phyloP scores from a whole-genome alignment of 2,797 vertebrate genomes.

The Brachyalestes nurse region DNA sequence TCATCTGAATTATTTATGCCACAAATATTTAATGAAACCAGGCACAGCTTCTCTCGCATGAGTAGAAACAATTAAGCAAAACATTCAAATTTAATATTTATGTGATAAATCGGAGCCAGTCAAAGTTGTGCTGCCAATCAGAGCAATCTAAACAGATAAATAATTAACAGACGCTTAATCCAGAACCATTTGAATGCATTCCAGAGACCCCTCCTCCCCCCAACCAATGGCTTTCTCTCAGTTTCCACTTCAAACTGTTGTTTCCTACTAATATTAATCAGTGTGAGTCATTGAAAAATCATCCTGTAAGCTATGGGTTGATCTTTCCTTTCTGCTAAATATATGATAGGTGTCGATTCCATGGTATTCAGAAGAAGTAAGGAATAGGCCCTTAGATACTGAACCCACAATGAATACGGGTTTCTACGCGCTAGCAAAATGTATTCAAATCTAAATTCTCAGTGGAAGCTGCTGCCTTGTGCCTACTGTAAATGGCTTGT shows the following conservation, averaged over 20 bases:
- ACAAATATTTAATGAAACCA: conserved; percentile 59
- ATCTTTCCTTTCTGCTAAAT: conserved; percentile 4
- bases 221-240: background rate
- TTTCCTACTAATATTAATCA: conserved; percentile 43
- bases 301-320: conserved; percentile 20
- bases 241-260: conserved; percentile 23
- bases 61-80: conserved; percentile 50
- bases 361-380: background rate
- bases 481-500: background rate
- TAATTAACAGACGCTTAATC: conserved; percentile 52
- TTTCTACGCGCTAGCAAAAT: background rate
- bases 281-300: conserved; percentile 32
- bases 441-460: background rate
- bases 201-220: background rate
- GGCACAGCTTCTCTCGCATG: conserved; percentile 33
- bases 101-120: conserved; percentile 47
- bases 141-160: conserved; percentile 54
- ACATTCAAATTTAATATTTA: conserved; percentile 54
- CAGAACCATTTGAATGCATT: conserved; percentile 34
- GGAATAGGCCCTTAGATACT: background rate
- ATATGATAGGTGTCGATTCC: background rate
- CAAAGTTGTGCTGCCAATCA: conserved; percentile 41
- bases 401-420: background rate
- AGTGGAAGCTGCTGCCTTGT: background rate
- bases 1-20: conserved; percentile 56